phyloP scores from a whole-genome alignment of 2,113 vertebrate genomes.

The Hirundichthys speculiger region DNA sequence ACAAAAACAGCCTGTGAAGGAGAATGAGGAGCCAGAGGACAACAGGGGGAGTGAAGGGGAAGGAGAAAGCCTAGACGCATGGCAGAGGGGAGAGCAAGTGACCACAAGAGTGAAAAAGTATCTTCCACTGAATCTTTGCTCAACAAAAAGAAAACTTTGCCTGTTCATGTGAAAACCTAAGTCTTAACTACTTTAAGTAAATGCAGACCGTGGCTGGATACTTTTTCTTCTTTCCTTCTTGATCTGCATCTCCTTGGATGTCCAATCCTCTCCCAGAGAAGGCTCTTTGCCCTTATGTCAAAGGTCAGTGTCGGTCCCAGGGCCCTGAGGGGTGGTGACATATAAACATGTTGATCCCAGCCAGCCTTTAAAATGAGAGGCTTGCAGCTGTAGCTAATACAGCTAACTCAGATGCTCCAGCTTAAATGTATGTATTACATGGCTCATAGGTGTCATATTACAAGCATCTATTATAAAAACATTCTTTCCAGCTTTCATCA shows the following conservation, averaged over 20 bases:
- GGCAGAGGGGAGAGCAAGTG: constrained; percentile 49
- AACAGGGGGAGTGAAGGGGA: constrained; percentile 18
- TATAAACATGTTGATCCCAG: constrained; percentile 73
- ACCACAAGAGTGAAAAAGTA: constrained; percentile 69
- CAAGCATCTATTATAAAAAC: constrained; percentile 59
- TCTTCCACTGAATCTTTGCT: constrained; percentile 67
- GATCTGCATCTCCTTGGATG: constrained; percentile 71
- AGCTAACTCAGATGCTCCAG: constrained; percentile 67
- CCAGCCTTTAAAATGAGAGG: constrained; percentile 63
- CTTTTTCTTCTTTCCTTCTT: constrained; percentile 71
- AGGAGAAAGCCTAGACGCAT: constrained; percentile 46
- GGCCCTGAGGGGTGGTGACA: constrained; percentile 69
- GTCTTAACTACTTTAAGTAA: constrained; percentile 65
- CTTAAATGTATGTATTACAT: constrained; percentile 61
- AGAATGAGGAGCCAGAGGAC: constrained; percentile 39
- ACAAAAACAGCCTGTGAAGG: constrained; percentile 83
- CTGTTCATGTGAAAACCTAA: constrained; percentile 71
- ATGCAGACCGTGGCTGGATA: constrained; percentile 69
- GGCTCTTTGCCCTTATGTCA: constrained; percentile 57
- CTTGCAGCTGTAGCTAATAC: constrained; percentile 66
- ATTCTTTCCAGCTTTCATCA: constrained; percentile 64
- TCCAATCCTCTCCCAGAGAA: constrained; percentile 58
- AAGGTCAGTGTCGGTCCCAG: constrained; percentile 56
- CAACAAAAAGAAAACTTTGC: constrained; percentile 70
- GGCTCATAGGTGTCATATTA: constrained; percentile 61